Evolutionary conservation across 1,140 invertebrate genomes (phyloP), one percentile per base, ranked within the genome.

Genomic region (Saccostrea cuccullata): DNA sequence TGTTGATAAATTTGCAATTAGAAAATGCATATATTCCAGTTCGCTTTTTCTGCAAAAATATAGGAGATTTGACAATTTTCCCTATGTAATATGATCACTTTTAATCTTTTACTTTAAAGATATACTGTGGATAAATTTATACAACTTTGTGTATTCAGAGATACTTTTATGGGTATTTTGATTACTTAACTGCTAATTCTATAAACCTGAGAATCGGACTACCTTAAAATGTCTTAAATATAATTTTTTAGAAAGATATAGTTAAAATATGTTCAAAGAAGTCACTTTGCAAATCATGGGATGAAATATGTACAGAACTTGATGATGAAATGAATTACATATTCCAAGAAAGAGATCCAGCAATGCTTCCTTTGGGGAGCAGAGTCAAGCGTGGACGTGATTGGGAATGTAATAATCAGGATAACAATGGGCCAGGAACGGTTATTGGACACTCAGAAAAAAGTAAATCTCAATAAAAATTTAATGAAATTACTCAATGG

Each of bases 391-490:
- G 89, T 5, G 89, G 89, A 55, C 86, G 20, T 17, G 84, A 85
- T 40, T 89, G 89, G 89, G 36, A 36, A 15, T 89, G 84, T 83
- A 85, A 84, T 11, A 64, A 89, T 30, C 89, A 89, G 20, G 89
- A 87, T 85, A 82, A 60, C 9, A 60, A 82, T 55, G 86, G 86
- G 13, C 64, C 84, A 36, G 89, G 89, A 26, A 89, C 89, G 3
- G 70, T 89, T 11, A 86, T 89, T 47, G 88, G 88, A 23, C 88
- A 89, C 23, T 83, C 23, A 6, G 47, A 23, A 40, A 83, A n/a
- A 9, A 40, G 82, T 36, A 36, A 36, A 36, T 36, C 30, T 36
- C 30, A 36, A n/a, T n/a, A n/a, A n/a, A n/a, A n/a, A 47, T 47
- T 17, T 23, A 26, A 30, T 77, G 17, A 9, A n/a, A 36, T 36